Base-by-base conservation (phyloP, 2,888 invertebrate species). In the Epirrita christyi region DNA sequence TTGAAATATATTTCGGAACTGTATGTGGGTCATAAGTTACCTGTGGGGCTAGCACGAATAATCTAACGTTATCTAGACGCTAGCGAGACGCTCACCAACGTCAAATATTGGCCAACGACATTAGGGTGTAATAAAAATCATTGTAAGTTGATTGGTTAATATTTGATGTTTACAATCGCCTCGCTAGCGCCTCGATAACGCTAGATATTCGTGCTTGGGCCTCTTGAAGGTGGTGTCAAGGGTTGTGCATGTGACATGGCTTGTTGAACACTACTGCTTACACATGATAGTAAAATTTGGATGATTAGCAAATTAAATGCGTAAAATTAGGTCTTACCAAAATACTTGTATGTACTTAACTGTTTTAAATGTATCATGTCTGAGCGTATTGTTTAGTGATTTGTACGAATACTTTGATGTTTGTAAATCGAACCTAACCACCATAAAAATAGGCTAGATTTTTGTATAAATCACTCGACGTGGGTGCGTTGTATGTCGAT, bases 401-500 rank as follows among this genome's bases (percentile, higher is more conserved):
- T 55, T 60, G 41, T 52, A 52, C 49, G 38, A 44, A 44, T 49
- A 55, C 47, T 55, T 38, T 40, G 40, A n/a, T n/a, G 10, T 7
- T n/a, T 32, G 36, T 36, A 5, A 52, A 49, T 59, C 51, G 15
- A 49, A 49, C 49, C 42, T 48, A 36, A 52, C 43, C 47, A 28
- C 28, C 36, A 49, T 40, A n/a, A 10, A 11, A 47, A 41, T 50
- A 49, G 41, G 54, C 15, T 53, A 34, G 48, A 53, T 42, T 44
- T 66, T 67, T 64, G 61, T 64, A 63, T 62, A 62, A 67, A 59
- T 60, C 62, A 64, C 63, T 36, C 55, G 53, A 56, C n/a, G 14
- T 43, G 65, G 58, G 70, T 65, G 70, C 61, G 63, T 54, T 59
- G n/a, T 53, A 64, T 66, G 68, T 71, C 66, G 57, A 62, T 68